A percentile compares a stretch with the other conserved stretches of the same genome.
Evolutionary conservation across 2,888 invertebrate species (phyloP).

Genomic region (Polyploca ridens): DNA sequence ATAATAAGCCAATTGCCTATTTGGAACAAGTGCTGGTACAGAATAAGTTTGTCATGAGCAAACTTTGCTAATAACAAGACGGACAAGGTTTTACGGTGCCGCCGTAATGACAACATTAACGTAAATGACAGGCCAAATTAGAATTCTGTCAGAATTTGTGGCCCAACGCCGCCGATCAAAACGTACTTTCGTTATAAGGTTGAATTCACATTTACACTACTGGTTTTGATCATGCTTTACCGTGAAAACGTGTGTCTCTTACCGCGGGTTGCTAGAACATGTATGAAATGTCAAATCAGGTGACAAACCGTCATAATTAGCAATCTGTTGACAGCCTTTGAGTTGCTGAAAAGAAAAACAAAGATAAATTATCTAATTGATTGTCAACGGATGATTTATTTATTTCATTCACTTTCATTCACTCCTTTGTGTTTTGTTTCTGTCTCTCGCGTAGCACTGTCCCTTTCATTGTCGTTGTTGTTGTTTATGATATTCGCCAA

Average conservation of each 20-base stretch:
- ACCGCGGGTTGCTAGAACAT: no score
- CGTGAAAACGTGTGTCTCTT: neutral
- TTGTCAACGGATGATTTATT: no score
- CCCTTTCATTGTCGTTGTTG: no score
- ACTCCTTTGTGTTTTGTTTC: no score
- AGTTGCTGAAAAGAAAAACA: no score
- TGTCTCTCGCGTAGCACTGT: no score
- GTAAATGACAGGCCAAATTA: slow-evolving; percentile 67
- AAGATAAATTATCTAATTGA: no score
- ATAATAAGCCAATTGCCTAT: slow-evolving; percentile 29
- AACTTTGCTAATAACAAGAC: slow-evolving; percentile 38
- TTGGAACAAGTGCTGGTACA: slow-evolving; percentile 29
- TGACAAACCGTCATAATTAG: no score
- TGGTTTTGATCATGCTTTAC: neutral
- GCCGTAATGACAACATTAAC: slow-evolving; percentile 62
- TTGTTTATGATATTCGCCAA: no score
- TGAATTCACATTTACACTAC: neutral
- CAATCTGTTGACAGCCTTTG: no score
- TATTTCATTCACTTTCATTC: no score
- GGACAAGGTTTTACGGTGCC: slow-evolving; percentile 22
- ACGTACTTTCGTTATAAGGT: slow-evolving; percentile 42
- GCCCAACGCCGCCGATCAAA: slow-evolving; percentile 53
- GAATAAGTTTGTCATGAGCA: slow-evolving; percentile 31
- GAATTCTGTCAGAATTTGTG: slow-evolving; percentile 60
- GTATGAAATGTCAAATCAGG: no score